These are phyloP conservation scores for Prietella phreatophila DNA, from an alignment of 2,113 vertebrate genomes.

Conservation along the genomic window DNA sequence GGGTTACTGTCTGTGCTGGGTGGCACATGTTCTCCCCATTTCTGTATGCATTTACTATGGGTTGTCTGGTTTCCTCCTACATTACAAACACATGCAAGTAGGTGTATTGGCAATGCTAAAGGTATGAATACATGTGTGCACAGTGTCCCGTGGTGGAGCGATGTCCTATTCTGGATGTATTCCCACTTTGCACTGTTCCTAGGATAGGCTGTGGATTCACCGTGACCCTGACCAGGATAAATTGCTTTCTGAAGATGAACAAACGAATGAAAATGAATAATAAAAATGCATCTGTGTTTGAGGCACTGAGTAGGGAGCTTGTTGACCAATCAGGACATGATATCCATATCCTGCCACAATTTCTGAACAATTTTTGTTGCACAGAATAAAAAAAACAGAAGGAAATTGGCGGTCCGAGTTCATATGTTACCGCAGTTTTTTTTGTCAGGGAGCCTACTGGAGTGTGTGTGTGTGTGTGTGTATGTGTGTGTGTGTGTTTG, in stretches of 20 bases:
- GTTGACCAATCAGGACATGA: slow-evolving; percentile 10
- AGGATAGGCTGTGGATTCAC: background rate
- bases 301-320: background rate
- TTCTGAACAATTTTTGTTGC: background rate
- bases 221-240: background rate
- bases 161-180: background rate
- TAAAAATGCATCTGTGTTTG: background rate
- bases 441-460: slow-evolving; percentile 20
- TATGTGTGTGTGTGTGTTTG: slow-evolving; percentile 19
- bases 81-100: background rate
- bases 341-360: slow-evolving; percentile 21
- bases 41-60: background rate
- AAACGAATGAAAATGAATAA: background rate
- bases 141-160: background rate
- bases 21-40: background rate
- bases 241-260: background rate
- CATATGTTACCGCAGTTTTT: slow-evolving; percentile 25
- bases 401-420: slow-evolving; percentile 25
- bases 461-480: too few species aligned
- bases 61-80: background rate
- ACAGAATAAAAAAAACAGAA: slow-evolving; percentile 21
- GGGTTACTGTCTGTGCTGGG: background rate
- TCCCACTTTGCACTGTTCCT: background rate
- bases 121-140: background rate
- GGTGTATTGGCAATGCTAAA: background rate